A percentile compares a stretch with the other conserved stretches of the same genome.
Evolutionary conservation across 92 coral and sea anemone species (phyloP).

Genomic region (Bergia puertoricense): DNA sequence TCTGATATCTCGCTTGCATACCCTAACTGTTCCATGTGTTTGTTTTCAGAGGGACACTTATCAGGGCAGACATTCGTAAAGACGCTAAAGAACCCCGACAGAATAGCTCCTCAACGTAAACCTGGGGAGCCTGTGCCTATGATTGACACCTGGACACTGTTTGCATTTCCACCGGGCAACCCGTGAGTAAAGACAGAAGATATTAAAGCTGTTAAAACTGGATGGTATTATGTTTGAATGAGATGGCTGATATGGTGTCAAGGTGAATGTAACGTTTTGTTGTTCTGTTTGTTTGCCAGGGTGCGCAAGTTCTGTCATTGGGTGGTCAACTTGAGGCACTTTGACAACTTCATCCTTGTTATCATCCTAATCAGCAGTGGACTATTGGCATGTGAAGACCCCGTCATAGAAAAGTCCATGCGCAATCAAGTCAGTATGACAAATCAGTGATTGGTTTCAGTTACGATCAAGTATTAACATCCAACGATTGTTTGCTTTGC

Average conservation of each 20-base stretch:
- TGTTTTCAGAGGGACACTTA: slow-evolving; percentile 29
- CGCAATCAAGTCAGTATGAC: slow-evolving; percentile 63
- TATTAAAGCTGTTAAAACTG: too few relatives aligned
- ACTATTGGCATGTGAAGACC: slow-evolving; percentile 91
- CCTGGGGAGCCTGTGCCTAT: slow-evolving; percentile 89
- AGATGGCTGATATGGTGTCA: neutral
- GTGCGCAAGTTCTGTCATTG: slow-evolving; percentile 87
- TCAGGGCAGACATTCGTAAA: slow-evolving; percentile 62
- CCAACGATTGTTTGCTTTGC: too few relatives aligned
- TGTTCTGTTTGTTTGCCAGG: slow-evolving; percentile 50
- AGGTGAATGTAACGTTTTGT: neutral
- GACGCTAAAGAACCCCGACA: slow-evolving; percentile 92
- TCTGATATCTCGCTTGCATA: neutral
- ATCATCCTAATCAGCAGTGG: slow-evolving; percentile 93
- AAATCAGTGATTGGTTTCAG: neutral
- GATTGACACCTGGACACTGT: slow-evolving; percentile 92
- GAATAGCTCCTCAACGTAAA: slow-evolving; percentile 72
- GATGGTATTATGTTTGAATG: neutral
- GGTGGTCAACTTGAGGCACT: slow-evolving; percentile 89
- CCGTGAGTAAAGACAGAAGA: slow-evolving; percentile 76
- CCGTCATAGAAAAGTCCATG: slow-evolving; percentile 71
- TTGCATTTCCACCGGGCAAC: slow-evolving; percentile 94
- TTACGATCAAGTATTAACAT: neutral
- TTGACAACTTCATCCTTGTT: slow-evolving; percentile 91
- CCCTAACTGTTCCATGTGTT: neutral